Evolutionary conservation across 2,888 invertebrate genomes (phyloP).

Genomic region (Vanessa cardui): DNA sequence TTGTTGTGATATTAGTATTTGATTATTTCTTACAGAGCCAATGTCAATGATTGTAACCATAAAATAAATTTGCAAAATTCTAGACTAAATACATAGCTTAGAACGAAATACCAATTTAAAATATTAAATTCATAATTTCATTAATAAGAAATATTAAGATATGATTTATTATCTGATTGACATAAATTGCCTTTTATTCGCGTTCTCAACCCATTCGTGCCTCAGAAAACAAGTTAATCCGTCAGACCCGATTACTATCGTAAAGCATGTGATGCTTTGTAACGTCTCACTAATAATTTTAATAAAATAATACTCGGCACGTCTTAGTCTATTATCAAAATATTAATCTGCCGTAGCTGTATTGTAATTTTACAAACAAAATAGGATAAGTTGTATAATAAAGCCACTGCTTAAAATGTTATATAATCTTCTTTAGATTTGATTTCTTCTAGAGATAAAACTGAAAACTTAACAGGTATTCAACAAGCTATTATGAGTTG

Average conservation of each 20-base stretch:
- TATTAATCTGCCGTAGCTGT: not conserved
- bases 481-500: too few relatives aligned
- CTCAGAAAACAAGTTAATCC: slow-evolving; percentile 30
- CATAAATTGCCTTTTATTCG: slow-evolving; percentile 26
- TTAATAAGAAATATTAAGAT: slow-evolving; percentile 13
- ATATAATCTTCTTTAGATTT: too few relatives aligned
- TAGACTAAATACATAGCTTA: too few relatives aligned
- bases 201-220: slow-evolving; percentile 29
- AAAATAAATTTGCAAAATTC: too few relatives aligned
- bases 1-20: too few relatives aligned
- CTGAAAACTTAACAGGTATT: too few relatives aligned
- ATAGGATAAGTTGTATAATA: not conserved
- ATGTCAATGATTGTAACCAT: too few relatives aligned
- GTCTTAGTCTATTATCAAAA: not conserved
- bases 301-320: not conserved
- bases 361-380: not conserved
- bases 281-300: slow-evolving; percentile 12
- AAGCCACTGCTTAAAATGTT: too few relatives aligned
- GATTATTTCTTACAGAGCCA: too few relatives aligned
- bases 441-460: too few relatives aligned
- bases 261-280: slow-evolving; percentile 12
- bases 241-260: slow-evolving; percentile 25
- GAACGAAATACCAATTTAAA: too few relatives aligned
- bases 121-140: too few relatives aligned
- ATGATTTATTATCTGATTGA: slow-evolving; percentile 16